Evolutionary conservation across 2,113 vertebrate species (phyloP), one percentile per base, ranked within the genome.

Genomic region (Plectropomus leopardus): DNA sequence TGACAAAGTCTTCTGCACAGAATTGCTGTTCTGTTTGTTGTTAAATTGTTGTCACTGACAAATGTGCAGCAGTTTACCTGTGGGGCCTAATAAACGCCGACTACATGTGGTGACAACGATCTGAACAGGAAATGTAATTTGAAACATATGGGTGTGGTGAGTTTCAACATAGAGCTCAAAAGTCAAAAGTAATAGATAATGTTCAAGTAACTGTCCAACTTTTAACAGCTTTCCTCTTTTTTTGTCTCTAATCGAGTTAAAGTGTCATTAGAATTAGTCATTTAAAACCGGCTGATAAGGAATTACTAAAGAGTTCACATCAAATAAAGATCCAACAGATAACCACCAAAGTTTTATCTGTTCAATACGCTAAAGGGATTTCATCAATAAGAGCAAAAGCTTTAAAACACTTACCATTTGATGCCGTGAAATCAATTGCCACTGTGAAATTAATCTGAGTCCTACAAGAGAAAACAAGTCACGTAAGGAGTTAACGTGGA

Each of bases 361-460:
- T 65, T 50, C 24, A 19, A 84, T 23, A 16, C 21, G 50, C 50
- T 74, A 32, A 13, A 61, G 17, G 16, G 51, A 68, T 66, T 23
- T 55, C 10, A 28, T 24, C 55, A 73, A 77, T 59, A 63, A 50
- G 28, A 69, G 75, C 44, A 30, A 13, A 32, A 72, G 83, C 57
- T 72, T 40, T 30, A 11, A 86, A 78, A 65, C 80, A 95, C 97
- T 99, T 86, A 99, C 98, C 98, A 79, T 99, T 99, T 74, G 98
- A 99, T 74, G 98, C 98, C 54, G 98, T 99, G 94, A 99, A 99
- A 95, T 99, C 98, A 91, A 99, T 99, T 74, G 98, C 98, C 72
- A 99, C 98, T 13, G 98, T 99, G 93, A 99, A 99, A 96, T 99
- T 99, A 91, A 99, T 98, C 94, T 99, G 98, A 2, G 97, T 99